Evolutionary conservation across 2,113 vertebrate genomes (phyloP).

Genomic region (Ovis aries): ARS-UI_Ramb_v3.0 NC_056055.1:10610501-10611000

Average conservation of each 20-base stretch:
- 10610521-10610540: neutral
- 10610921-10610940: neutral
- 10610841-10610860: neutral
- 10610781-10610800: neutral
- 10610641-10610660: neutral
- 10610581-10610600: neutral
- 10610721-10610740: neutral
- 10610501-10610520: neutral
- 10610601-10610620: neutral
- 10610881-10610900: neutral
- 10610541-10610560: neutral
- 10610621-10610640: neutral
- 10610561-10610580: neutral
- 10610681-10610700: neutral
- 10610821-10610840: neutral
- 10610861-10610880: neutral
- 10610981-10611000: neutral
- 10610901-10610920: neutral
- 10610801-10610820: neutral
- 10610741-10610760: neutral
- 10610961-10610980: neutral
- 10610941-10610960: neutral
- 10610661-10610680: neutral
- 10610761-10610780: neutral
- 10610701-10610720: neutral